Evolutionary conservation across 2,888 invertebrate genomes (phyloP).

Genomic region (Cynaeus angustus): DNA sequence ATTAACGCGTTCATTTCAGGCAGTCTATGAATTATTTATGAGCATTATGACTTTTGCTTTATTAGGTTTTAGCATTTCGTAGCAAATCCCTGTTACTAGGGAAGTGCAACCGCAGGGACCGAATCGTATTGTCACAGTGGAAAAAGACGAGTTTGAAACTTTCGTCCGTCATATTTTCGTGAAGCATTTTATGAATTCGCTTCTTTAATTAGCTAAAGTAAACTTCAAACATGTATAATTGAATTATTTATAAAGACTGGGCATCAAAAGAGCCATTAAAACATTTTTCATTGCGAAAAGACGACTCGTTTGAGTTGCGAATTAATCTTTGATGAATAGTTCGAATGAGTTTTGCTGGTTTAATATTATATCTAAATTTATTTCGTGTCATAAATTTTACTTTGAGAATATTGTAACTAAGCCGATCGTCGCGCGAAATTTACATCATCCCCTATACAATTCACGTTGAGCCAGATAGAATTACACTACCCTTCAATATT

Average conservation of each 20-base stretch:
- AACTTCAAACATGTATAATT: slow-evolving; percentile 36
- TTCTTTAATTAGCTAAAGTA: slow-evolving; percentile 38
- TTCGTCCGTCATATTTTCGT: slow-evolving; percentile 17
- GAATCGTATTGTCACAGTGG: slow-evolving; percentile 24
- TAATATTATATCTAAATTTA: slow-evolving; percentile 34
- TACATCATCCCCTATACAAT: slow-evolving; percentile 44
- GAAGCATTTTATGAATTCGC: slow-evolving; percentile 25
- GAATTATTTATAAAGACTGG: slow-evolving; percentile 28
- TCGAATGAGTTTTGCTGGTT: slow-evolving; percentile 36
- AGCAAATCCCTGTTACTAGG: slow-evolving; percentile 42
- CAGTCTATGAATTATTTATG: slow-evolving; percentile 49
- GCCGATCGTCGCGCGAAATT: slow-evolving; percentile 43
- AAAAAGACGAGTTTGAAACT: slow-evolving; percentile 3
- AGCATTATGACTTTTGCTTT: slow-evolving; percentile 50
- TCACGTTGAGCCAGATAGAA: slow-evolving; percentile 41
- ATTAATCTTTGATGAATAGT: slow-evolving; percentile 40
- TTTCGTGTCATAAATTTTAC: slow-evolving; percentile 42
- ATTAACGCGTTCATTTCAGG: slow-evolving; percentile 47
- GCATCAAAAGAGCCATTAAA: slow-evolving; percentile 32
- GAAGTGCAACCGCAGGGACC: slow-evolving; percentile 35
- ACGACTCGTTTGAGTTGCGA: slow-evolving; percentile 8
- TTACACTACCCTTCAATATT: slow-evolving; percentile 36
- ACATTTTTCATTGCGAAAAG: slow-evolving; percentile 12
- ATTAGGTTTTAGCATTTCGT: slow-evolving; percentile 49
- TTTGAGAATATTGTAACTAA: slow-evolving; percentile 45